phyloP scores from a whole-genome alignment of 2,797 vertebrate genomes.

The Dendrocincla fuliginosa region DNA sequence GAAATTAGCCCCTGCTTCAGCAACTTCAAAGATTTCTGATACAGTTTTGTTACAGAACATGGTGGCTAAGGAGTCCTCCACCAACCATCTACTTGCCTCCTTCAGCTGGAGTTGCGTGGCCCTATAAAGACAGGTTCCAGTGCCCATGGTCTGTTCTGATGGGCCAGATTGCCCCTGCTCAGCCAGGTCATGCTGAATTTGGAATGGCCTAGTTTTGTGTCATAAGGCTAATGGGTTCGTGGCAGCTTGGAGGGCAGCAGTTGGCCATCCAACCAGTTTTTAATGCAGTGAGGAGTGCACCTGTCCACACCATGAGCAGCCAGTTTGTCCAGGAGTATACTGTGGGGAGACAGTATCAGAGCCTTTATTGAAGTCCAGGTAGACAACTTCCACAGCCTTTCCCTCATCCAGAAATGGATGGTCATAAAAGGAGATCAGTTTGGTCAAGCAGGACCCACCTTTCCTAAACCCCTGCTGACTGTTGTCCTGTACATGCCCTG shows the following conservation, averaged over 20 bases:
- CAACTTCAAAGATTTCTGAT: background rate
- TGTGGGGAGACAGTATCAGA: background rate
- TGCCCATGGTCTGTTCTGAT: background rate
- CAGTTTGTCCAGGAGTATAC: background rate
- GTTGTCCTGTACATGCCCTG: background rate
- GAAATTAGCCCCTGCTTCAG: background rate
- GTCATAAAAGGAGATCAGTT: background rate
- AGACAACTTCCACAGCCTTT: background rate
- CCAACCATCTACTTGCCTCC: background rate
- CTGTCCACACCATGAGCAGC: background rate
- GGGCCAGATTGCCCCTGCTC: background rate
- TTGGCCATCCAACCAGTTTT: background rate
- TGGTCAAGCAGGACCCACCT: background rate
- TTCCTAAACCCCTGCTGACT: background rate
- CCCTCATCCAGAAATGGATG: background rate
- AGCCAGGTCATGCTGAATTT: background rate
- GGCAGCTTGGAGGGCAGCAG: background rate
- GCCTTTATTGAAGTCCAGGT: background rate
- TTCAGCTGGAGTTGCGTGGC: background rate
- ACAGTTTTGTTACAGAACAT: background rate
- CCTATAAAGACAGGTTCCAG: background rate
- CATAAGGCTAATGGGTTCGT: background rate
- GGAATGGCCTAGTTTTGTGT: background rate
- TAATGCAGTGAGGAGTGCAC: background rate
- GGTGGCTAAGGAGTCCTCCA: background rate